Evolutionary conservation across 1,140 invertebrate species (phyloP), one percentile per base, ranked within the genome.

Genomic region (Hirudo medicinalis): DNA sequence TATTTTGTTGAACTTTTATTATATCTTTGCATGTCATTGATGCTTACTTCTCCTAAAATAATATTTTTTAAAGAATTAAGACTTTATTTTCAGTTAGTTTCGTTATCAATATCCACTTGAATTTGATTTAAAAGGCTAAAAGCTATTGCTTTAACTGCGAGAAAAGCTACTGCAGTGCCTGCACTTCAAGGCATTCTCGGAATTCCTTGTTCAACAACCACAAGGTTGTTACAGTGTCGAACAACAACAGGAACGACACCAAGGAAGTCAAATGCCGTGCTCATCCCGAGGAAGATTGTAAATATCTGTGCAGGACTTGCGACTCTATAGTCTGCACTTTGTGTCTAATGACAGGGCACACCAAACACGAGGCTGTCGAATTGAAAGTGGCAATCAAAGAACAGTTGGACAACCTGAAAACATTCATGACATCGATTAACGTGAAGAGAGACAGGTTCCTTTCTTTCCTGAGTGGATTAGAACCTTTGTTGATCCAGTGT

Each of bases 121-220:
- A 11, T 63, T 63, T 63, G 9, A 63, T 63, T 63, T 13, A 63
- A 20, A 60, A 71, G 54, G 54, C 57, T 20, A 32, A 27, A 36
- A 55, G 49, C n/a, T 74, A 71, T 54, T 74, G 73, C 22, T 25
- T 49, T 17, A 69, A 68, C 49, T 74, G 73, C 54, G 53, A 54
- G 19, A 74, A 73, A 69, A 74, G 66, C 40, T 74, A 74, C 70
- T 74, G 73, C 25, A 57, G 49, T 49, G 32, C 13, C 22, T 74
- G 73, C 70, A 32, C 71, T 22, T 36, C 54, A 17, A 72, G 71
- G 57, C 73, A 74, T 53, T 40, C 73, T 6, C 71, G 72, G 67
- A 74, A 74, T 32, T 32, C 60, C 29, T 29, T 74, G n/a, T 74
- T 74, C 66, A 72, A 74, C n/a, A 54, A 43, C 36, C 73, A 74